Conservation (phyloP, 2,888 invertebrate genomes). For the Hoplodrina ambigua region DNA sequence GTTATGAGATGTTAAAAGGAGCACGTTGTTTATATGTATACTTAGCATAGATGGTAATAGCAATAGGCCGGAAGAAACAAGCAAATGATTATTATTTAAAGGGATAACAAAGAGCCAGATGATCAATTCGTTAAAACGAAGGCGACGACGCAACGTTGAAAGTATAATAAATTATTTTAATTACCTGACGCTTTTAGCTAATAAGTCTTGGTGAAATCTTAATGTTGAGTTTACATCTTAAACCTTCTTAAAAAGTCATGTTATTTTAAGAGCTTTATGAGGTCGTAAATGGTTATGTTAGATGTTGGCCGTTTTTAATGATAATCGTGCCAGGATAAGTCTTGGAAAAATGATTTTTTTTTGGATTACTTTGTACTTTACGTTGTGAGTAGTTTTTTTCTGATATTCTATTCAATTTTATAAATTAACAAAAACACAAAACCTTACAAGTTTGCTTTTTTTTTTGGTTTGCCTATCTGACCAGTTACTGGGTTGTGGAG, state of each 20-base stretch:
- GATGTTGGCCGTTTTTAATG: not conserved
- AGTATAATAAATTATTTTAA: conserved; percentile 66
- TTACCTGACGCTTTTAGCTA: conserved; percentile 65
- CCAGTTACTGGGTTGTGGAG: too few species aligned
- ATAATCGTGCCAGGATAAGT: not conserved
- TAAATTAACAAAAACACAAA: too few species aligned
- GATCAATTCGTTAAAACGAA: conserved; percentile 56
- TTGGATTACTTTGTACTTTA: not conserved
- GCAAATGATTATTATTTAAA: conserved; percentile 12
- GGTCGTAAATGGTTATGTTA: conserved; percentile 30
- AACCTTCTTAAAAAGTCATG: conserved; percentile 59
- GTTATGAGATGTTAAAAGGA: too few species aligned
- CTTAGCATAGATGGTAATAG: not conserved
- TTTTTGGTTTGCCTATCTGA: too few species aligned
- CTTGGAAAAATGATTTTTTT: not conserved
- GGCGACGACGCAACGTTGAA: conserved; percentile 46
- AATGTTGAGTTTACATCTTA: conserved; percentile 53
- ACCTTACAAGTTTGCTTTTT: too few species aligned
- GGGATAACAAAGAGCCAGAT: conserved; percentile 30
- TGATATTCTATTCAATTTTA: too few species aligned
- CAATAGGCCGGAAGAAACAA: not conserved
- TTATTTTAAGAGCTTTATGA: conserved; percentile 45
- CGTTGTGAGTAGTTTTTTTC: too few species aligned
- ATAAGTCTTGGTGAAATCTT: conserved; percentile 63
- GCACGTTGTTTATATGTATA: too few species aligned